Evolutionary conservation across 2,797 vertebrate species (phyloP).

Genomic region (Lepilemur septentrionalis): DNA sequence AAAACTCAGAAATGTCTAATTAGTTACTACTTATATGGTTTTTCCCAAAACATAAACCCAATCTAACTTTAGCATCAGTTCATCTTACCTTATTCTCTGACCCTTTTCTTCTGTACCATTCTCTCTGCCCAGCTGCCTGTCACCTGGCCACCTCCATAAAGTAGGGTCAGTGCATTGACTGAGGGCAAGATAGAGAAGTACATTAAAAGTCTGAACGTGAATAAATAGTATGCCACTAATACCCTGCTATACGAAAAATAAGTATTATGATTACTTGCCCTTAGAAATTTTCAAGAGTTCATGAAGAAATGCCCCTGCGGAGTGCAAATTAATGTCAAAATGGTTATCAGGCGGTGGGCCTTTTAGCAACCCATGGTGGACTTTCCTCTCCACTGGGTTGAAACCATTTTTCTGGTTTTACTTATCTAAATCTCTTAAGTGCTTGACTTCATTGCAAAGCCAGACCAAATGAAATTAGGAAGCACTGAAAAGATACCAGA

Average conservation of each 20-base stretch:
- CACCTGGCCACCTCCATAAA: background rate
- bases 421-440: slow-evolving; percentile 61
- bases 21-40: background rate
- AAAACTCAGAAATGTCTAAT: slow-evolving; percentile 18
- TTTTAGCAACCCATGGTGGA: background rate
- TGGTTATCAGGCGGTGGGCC: background rate
- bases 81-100: background rate
- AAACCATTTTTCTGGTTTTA: slow-evolving; percentile 13
- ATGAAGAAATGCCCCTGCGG: background rate
- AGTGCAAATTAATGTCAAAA: background rate
- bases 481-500: background rate
- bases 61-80: background rate
- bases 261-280: background rate
- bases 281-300: background rate
- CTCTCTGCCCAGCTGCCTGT: background rate
- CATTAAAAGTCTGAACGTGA: background rate
- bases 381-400: background rate
- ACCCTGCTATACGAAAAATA: background rate
- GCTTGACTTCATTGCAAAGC: slow-evolving; percentile 64
- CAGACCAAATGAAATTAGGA: slow-evolving; percentile 46
- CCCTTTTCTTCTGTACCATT: background rate
- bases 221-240: background rate
- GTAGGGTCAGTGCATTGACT: background rate
- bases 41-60: background rate
- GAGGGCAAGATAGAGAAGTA: background rate